Evolutionary conservation across 2,888 invertebrate genomes (phyloP).

Genomic region (Cheilosia soror): DNA sequence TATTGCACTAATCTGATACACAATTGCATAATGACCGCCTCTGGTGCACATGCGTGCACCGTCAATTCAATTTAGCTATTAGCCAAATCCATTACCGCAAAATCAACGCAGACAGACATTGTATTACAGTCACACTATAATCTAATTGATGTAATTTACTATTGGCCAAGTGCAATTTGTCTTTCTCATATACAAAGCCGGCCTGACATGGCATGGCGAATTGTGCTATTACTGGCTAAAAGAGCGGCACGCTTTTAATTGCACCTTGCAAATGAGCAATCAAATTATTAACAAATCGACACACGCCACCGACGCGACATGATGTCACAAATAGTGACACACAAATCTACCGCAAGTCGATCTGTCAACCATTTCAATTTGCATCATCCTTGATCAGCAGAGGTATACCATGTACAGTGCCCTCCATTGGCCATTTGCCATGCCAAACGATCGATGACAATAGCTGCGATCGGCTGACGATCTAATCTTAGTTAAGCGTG

Average conservation of each 20-base stretch:
- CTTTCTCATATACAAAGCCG: neutral
- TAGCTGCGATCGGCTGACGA: slow-evolving; percentile 12
- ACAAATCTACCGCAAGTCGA: slow-evolving; percentile 6
- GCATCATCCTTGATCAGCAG: slow-evolving; percentile 58
- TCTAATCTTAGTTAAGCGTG: slow-evolving; percentile 46
- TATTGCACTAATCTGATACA: slow-evolving; percentile 22
- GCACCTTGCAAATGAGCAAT: slow-evolving; percentile 27
- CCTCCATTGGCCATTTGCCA: slow-evolving; percentile 48
- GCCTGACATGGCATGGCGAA: slow-evolving; percentile 3
- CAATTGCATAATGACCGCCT: slow-evolving; percentile 28
- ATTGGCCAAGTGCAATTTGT: slow-evolving; percentile 62
- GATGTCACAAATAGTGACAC: slow-evolving; percentile 1
- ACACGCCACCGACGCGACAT: slow-evolving; percentile 32
- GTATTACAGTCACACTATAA: slow-evolving; percentile 8
- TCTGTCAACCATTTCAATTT: slow-evolving; percentile 58
- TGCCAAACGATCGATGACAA: slow-evolving; percentile 49
- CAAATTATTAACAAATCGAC: slow-evolving; percentile 55
- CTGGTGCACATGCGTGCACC: neutral
- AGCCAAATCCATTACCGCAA: slow-evolving; percentile 33
- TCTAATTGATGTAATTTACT: slow-evolving; percentile 56
- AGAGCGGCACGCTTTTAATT: slow-evolving; percentile 53
- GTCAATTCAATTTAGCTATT: slow-evolving; percentile 25
- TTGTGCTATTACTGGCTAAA: slow-evolving; percentile 32
- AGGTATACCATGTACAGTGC: slow-evolving; percentile 12
- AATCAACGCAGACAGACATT: neutral